phyloP scores from a whole-genome alignment of 2,888 invertebrate species.

The Vannuccia rotundouncinata region DNA sequence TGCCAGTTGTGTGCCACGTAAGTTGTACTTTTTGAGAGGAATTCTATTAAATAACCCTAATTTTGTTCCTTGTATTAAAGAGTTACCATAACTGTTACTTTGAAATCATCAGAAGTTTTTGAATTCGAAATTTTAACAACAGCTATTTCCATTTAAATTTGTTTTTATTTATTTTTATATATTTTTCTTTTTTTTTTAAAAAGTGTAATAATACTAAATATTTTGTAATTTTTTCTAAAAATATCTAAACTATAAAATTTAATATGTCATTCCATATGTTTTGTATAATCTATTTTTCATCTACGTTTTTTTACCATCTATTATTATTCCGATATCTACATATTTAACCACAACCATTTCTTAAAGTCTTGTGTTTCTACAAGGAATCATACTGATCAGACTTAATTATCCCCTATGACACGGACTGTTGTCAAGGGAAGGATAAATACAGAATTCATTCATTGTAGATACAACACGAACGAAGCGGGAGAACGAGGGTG shows the following conservation, averaged over 20 bases:
- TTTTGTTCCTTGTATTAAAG: not conserved
- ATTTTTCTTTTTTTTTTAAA: not conserved
- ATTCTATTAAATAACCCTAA: too few relatives aligned
- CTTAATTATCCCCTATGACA: not conserved
- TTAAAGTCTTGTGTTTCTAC: not conserved
- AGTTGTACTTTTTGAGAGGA: conserved; percentile 58
- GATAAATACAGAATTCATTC: not conserved
- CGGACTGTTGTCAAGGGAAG: not conserved
- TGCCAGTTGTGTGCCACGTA: conserved; percentile 98
- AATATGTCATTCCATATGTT: too few relatives aligned
- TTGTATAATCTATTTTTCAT: too few relatives aligned
- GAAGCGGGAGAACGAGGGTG: conserved; percentile 89
- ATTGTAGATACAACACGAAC: conserved; percentile 75
- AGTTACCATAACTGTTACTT: not conserved
- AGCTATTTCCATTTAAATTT: not conserved
- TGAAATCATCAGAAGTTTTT: not conserved
- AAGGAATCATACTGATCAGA: too few relatives aligned
- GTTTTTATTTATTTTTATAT: not conserved
- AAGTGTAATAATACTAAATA: too few relatives aligned
- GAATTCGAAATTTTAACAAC: not conserved
- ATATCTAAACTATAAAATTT: too few relatives aligned
- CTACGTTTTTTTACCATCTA: too few relatives aligned
- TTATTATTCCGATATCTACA: too few relatives aligned
- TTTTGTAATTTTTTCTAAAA: too few relatives aligned
- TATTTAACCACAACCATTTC: not conserved